Evolutionary conservation across 2,888 invertebrate genomes (phyloP), one percentile per base, ranked within the genome.

Genomic region (Melitaea athalia): DNA sequence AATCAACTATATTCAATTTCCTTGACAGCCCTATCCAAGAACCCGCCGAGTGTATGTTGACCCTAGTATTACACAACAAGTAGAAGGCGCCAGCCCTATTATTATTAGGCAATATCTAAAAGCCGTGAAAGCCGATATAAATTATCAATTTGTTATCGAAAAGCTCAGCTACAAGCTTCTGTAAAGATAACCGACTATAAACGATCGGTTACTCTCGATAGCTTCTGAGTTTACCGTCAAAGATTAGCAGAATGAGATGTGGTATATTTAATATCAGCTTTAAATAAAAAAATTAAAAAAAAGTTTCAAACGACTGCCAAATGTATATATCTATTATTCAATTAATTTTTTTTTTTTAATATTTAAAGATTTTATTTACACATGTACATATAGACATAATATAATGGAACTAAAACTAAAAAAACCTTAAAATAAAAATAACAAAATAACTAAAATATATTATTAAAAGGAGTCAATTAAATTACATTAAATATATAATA

Each of bases 101-200:
- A 31, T 33, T 43, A 63, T 73, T 69, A 59, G 45, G 73, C 65
- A 72, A 73, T 52, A 53, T 63, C 64, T 62, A 65, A 67, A 67
- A 63, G 68, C 72, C 70, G 70, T 70, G 71, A 72, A 74, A 74
- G 72, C 73, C 68, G 62, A 65, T 74, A 69, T 67, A 75, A 76
- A 72, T 77, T 76, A 77, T 74, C 78, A 78, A 81, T 78, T 79
- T 77, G 78, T 79, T 80, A 78, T 78, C 75, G 74, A 68, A 70
- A 74, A 72, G 76, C 75, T 77, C 76, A 78, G 77, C 69, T 72
- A 72, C 75, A 64, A 76, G 88, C 89, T 89, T 82, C 89, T 79
- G 89, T 85, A 68, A 73, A 81, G 89, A 88, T 88, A 87, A 87
- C 79, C 72, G 64, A 77, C 77, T 68, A 79, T 77, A 77, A 76